Percentiles rank a stretch among this genome's conserved stretches.
phyloP scores from a whole-genome alignment of 2,888 invertebrate species.

The Polydrusus tereticollis region DNA sequence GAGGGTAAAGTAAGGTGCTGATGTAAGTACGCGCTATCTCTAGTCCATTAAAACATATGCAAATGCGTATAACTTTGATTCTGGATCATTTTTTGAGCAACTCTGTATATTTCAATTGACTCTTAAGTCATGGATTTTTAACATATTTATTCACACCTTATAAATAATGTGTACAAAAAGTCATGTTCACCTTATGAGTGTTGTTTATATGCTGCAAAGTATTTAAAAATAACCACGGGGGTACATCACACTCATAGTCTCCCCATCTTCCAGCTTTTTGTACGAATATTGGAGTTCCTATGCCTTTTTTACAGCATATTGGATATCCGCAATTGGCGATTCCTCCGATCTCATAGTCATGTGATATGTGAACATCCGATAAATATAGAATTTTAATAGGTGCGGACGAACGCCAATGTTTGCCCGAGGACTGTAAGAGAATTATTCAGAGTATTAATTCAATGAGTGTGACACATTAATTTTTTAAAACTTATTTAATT shows the following conservation, averaged over 20 bases:
- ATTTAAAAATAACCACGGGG: constrained; percentile 76
- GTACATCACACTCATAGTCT: constrained; percentile 82
- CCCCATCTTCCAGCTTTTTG: constrained; percentile 83
- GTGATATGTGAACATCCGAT: constrained; percentile 85
- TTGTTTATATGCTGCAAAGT: constrained; percentile 70
- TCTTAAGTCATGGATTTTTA: too few relatives aligned
- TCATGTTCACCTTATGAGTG: constrained; percentile 52
- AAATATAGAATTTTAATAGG: constrained; percentile 73
- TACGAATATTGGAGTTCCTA: constrained; percentile 65
- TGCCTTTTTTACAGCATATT: constrained; percentile 79
- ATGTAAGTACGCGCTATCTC: too few relatives aligned
- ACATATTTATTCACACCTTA: too few relatives aligned
- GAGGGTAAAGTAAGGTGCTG: too few relatives aligned
- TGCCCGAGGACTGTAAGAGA: not conserved
- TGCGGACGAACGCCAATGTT: not conserved
- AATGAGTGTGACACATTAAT: too few relatives aligned
- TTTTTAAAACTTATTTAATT: too few relatives aligned
- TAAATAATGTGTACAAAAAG: not conserved
- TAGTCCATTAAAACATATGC: too few relatives aligned
- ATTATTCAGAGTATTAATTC: not conserved
- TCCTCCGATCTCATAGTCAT: constrained; percentile 76
- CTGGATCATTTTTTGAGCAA: too few relatives aligned
- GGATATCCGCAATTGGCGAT: constrained; percentile 82
- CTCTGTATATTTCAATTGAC: too few relatives aligned
- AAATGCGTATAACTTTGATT: too few relatives aligned